These are phyloP conservation scores for Leuctra nigra DNA, from an alignment of 2,888 invertebrate species.

Conservation along the genomic window DNA sequence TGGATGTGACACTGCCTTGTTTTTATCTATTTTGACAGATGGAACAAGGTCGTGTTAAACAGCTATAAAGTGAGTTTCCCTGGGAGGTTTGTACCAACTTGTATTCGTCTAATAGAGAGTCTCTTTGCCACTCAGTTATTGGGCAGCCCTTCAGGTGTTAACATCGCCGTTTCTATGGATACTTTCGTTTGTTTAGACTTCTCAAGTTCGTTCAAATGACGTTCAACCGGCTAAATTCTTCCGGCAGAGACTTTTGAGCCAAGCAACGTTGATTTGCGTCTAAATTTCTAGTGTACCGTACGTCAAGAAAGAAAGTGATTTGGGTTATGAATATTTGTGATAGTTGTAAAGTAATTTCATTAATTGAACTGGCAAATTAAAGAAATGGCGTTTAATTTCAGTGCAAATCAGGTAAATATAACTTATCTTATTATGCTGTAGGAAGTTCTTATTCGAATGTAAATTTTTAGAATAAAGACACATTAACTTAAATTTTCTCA, in stretches of 20 bases:
- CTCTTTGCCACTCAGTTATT: neutral
- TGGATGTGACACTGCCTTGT: too few species aligned
- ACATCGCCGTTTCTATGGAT: slow-evolving; percentile 1
- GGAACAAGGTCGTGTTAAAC: neutral
- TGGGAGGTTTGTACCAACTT: neutral
- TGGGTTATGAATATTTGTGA: too few species aligned
- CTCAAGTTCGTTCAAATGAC: too few species aligned
- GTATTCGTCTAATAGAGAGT: neutral
- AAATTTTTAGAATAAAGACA: neutral
- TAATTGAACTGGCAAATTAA: neutral
- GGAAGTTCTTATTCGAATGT: neutral
- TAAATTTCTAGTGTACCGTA: too few species aligned
- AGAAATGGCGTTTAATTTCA: slow-evolving; percentile 39
- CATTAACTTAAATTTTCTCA: neutral
- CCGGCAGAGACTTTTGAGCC: too few species aligned
- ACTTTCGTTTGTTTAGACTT: too few species aligned
- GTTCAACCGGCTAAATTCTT: too few species aligned
- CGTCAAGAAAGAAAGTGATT: too few species aligned
- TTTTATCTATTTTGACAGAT: neutral
- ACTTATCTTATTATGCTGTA: neutral
- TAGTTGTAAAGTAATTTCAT: too few species aligned
- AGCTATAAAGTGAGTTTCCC: neutral
- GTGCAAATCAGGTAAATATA: slow-evolving; percentile 40
- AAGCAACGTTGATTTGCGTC: too few species aligned
- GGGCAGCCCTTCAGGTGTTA: neutral